These are phyloP conservation scores for Serilophus lunatus DNA, from an alignment of 2,113 vertebrate genomes.

Conservation along the genomic window DNA sequence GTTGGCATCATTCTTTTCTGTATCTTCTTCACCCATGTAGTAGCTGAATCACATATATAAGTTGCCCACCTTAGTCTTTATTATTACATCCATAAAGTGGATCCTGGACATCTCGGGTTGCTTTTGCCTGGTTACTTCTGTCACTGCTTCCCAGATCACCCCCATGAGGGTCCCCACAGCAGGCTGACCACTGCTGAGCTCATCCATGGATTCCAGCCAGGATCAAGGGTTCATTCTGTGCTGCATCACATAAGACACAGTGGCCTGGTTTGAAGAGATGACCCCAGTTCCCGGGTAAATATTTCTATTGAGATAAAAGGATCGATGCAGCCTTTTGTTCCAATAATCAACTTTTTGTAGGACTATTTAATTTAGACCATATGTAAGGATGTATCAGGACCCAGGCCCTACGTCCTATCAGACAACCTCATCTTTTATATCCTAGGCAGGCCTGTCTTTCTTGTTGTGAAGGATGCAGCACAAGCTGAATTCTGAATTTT, in stretches of 20 bases:
- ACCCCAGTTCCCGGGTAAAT: background rate
- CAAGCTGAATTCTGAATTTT: slow-evolving; percentile 1
- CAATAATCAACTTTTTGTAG: background rate
- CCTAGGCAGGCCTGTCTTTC: background rate
- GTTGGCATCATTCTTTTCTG: background rate
- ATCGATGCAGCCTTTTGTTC: background rate
- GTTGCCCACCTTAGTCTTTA: background rate
- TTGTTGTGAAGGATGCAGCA: background rate
- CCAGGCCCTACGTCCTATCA: background rate
- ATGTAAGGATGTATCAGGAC: background rate
- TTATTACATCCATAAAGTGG: background rate
- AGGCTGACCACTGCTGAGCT: background rate
- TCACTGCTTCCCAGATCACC: background rate
- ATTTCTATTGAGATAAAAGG: background rate
- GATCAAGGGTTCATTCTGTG: background rate
- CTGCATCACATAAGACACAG: background rate
- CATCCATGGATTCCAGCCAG: rapidly evolving
- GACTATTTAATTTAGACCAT: background rate
- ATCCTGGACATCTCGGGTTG: background rate
- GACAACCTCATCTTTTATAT: background rate
- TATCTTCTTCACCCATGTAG: background rate
- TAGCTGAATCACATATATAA: background rate
- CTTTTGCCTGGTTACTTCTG: background rate
- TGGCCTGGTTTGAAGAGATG: background rate
- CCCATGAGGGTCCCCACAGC: too few species aligned